Evolutionary conservation across 2,113 vertebrate species (phyloP), one percentile per base, ranked within the genome.

Genomic region (Nesoenas mayeri): DNA sequence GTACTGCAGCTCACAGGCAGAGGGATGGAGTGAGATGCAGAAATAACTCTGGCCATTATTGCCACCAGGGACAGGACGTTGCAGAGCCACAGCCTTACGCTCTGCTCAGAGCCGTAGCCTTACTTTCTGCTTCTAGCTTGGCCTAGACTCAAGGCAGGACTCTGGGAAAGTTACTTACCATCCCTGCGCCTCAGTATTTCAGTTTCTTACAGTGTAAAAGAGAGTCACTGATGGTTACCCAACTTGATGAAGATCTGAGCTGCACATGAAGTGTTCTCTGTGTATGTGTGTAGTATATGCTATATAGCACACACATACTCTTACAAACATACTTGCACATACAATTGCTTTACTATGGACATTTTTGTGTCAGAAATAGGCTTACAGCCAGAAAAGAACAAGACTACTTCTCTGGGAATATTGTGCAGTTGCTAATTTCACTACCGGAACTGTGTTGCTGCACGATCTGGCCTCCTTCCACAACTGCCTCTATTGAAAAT

Each of bases 341-440:
- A 48, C 34, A 72, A 48, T 42, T 86, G 93, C 62, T 93, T 89
- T 93, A 69, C 73, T 93, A 36, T 13, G 67, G 79, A 56, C 48
- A 9, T 64, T 86, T 79, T 86, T 70, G 74, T 79, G 95, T 96
- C 95, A 97, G 83, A 95, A 91, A 24, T 67, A 95, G 97, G 96
- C 96, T 94, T 86, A 66, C 2, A 71, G 96, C 97, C 97, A 98
- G 95, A 85, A 97, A 56, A 0, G n/a, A 98, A 97, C 91, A 96
- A 91, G 95, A 95, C 94, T 84, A 28, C 82, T 98, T 98, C 97
- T 96, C 95, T 97, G 97, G 97, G 97, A 98, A 97, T 97, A 97
- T 95, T 97, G 96, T 96, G 95, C 96, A 96, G 97, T 98, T 97
- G 97, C 97, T 98, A 98, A 98, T 98, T 98, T 98, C 98, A 98